phyloP scores from a whole-genome alignment of 2,888 invertebrate species.

The Flexamia atlantica region DNA sequence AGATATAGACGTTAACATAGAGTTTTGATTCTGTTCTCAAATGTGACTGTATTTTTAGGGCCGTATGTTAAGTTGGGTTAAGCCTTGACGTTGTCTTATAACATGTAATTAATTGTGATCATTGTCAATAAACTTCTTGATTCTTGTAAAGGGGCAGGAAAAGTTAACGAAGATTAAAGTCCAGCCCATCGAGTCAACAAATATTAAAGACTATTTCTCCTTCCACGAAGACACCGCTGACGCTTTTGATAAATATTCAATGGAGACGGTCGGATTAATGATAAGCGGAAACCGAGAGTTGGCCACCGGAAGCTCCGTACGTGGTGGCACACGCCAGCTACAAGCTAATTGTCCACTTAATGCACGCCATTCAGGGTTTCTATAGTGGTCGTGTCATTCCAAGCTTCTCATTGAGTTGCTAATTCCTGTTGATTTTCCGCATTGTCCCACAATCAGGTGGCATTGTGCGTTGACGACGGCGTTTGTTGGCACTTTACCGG shows the following conservation, averaged over 20 bases:
- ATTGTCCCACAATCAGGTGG: conserved; percentile 16
- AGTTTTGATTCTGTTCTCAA: too few relatives aligned
- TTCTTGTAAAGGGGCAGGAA: too few relatives aligned
- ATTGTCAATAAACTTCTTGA: too few relatives aligned
- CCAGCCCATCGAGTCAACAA: too few relatives aligned
- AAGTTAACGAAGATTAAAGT: too few relatives aligned
- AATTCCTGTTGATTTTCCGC: conserved; percentile 36
- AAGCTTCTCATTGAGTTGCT: conserved; percentile 32
- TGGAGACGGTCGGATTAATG: conserved; percentile 1
- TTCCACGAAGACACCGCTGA: background rate
- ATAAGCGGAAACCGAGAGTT: background rate
- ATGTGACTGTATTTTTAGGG: too few relatives aligned
- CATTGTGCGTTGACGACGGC: conserved; percentile 19
- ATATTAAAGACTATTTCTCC: too few relatives aligned
- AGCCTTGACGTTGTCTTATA: too few relatives aligned
- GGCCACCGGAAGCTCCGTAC: background rate
- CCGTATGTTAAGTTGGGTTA: too few relatives aligned
- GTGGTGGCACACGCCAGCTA: conserved; percentile 32
- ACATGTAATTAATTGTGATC: too few relatives aligned
- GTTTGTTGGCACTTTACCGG: conserved; percentile 12
- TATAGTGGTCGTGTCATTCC: background rate
- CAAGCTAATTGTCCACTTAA: conserved; percentile 28
- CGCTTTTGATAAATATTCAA: background rate
- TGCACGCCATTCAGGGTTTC: conserved; percentile 11
- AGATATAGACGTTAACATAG: too few relatives aligned